Evolutionary conservation across 2,113 vertebrate species (phyloP).

Genomic region (Entelurus aequoreus): DNA sequence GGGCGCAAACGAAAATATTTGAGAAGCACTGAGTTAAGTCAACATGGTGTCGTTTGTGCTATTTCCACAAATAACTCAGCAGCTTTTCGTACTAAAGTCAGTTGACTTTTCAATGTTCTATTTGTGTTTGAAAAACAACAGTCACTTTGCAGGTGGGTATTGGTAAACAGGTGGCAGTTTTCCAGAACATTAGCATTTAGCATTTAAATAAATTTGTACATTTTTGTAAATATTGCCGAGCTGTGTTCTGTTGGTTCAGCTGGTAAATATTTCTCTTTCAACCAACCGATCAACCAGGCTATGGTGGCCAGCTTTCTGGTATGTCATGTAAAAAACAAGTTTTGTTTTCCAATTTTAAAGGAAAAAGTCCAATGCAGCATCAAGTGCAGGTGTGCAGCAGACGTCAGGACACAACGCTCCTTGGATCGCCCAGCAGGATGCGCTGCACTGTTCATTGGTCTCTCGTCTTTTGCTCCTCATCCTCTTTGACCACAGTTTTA

Average conservation of each 20-base stretch:
- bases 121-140: too few relatives aligned
- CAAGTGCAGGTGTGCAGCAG: neutral
- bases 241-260: neutral
- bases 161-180: too few relatives aligned
- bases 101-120: too few relatives aligned
- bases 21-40: too few relatives aligned
- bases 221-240: neutral
- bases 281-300: neutral
- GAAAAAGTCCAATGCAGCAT: neutral
- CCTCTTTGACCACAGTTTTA: slow-evolving; percentile 7
- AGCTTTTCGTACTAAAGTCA: too few relatives aligned
- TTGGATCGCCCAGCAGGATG: slow-evolving; percentile 25
- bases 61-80: too few relatives aligned
- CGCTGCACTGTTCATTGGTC: slow-evolving; percentile 42
- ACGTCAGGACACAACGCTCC: slow-evolving; percentile 8
- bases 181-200: too few relatives aligned
- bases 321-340: neutral
- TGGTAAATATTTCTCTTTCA: neutral
- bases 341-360: neutral
- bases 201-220: neutral
- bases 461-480: slow-evolving; percentile 28
- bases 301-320: neutral
- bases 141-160: too few relatives aligned
- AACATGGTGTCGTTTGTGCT: too few relatives aligned
- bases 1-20: too few relatives aligned